Evolutionary conservation across 2,888 invertebrate genomes (phyloP).

Genomic region (Drosophila prolongata): DNA sequence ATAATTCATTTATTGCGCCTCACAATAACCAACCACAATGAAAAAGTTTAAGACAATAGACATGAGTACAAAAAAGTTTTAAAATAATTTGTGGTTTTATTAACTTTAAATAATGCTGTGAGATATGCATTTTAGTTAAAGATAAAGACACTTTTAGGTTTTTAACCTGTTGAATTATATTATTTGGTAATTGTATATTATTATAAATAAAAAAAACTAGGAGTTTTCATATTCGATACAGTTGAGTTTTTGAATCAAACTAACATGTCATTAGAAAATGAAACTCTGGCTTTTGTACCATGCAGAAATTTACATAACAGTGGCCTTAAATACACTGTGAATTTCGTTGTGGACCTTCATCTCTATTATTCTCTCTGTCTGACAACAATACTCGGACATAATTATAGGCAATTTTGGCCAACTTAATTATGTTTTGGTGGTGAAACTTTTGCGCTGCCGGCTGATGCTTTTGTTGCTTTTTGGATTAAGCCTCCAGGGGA

Average conservation of each 20-base stretch:
- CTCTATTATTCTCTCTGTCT: conserved; percentile 16
- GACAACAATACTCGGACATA: conserved; percentile 54
- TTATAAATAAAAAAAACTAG: too few relatives aligned
- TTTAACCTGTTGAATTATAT: too few relatives aligned
- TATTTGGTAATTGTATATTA: too few relatives aligned
- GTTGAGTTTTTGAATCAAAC: background rate
- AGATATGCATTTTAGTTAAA: too few relatives aligned
- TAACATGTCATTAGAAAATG: background rate
- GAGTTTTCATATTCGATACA: too few relatives aligned
- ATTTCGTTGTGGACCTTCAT: conserved; percentile 19
- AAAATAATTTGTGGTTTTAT: too few relatives aligned
- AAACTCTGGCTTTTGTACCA: background rate
- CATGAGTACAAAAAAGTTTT: too few relatives aligned
- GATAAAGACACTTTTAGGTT: too few relatives aligned
- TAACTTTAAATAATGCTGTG: too few relatives aligned
- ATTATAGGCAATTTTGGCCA: conserved; percentile 64
- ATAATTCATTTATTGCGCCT: background rate
- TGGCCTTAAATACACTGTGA: conserved; percentile 25
- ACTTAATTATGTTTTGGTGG: conserved; percentile 60
- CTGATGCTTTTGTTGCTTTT: conserved; percentile 46
- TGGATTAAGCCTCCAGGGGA: conserved; percentile 15
- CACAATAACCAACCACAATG: background rate
- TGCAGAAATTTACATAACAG: conserved; percentile 35
- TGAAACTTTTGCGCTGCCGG: conserved; percentile 60
- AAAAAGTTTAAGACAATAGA: background rate